Evolutionary conservation across 2,888 invertebrate genomes (phyloP).

Genomic region (Leptothorax acervorum): DNA sequence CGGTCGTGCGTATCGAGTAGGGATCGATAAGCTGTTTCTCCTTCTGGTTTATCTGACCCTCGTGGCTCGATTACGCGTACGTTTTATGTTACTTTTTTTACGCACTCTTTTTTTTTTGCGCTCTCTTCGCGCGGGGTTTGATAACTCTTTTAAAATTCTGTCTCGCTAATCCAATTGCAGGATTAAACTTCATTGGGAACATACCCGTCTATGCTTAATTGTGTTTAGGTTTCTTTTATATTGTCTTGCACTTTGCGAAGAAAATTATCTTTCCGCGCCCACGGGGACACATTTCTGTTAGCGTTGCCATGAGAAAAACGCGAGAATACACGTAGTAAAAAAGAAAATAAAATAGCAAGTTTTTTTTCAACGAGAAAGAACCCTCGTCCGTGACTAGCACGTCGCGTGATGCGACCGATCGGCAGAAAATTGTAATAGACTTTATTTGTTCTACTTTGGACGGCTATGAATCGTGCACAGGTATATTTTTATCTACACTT

Average conservation of each 20-base stretch:
- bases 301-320: conserved; percentile 11
- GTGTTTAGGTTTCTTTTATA: conserved; percentile 32
- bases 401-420: conserved; percentile 68
- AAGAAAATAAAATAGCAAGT: not conserved
- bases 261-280: conserved; percentile 29
- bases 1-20: conserved; percentile 64
- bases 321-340: not conserved
- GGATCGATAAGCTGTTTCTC: conserved; percentile 5
- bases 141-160: not conserved
- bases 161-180: conserved; percentile 9
- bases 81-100: not conserved
- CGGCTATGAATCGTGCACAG: conserved; percentile 78
- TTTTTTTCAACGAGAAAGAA: conserved; percentile 38
- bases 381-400: not conserved
- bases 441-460: conserved; percentile 78
- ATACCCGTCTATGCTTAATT: conserved; percentile 28
- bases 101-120: not conserved
- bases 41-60: conserved; percentile 16
- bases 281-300: not conserved
- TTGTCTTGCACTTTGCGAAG: conserved; percentile 31
- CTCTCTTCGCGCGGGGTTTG: not conserved
- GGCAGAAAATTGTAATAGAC: conserved; percentile 75
- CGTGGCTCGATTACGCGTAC: not conserved
- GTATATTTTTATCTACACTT: conserved; percentile 73
- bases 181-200: conserved; percentile 22